phyloP scores from a whole-genome alignment of 2,888 invertebrate species.

The Xanthostigma xanthostigma region DNA sequence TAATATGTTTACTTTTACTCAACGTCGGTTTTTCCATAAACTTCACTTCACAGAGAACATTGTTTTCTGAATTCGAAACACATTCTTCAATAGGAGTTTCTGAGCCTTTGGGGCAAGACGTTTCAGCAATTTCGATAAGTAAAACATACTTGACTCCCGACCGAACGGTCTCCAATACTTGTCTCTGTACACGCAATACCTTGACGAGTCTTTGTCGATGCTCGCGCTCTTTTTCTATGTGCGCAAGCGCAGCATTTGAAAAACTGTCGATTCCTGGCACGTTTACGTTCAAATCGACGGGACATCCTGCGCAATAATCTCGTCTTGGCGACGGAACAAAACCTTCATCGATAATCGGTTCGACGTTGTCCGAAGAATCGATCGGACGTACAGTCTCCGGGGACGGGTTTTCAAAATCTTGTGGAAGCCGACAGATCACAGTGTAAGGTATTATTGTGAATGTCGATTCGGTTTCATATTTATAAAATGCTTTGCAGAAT shows the following conservation, averaged over 20 bases:
- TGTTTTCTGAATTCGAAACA: conserved; percentile 15
- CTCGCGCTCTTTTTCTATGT: conserved; percentile 25
- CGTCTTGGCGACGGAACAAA: conserved; percentile 25
- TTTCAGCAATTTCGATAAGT: conserved; percentile 33
- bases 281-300: conserved; percentile 32
- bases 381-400: too few species aligned
- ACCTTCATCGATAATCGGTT: too few species aligned
- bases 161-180: conserved; percentile 37
- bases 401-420: too few species aligned
- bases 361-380: too few species aligned
- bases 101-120: conserved; percentile 27
- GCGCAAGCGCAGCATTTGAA: conserved; percentile 32
- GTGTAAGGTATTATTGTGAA: too few species aligned
- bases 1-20: conserved; percentile 41
- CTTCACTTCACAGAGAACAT: conserved; percentile 39
- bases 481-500: too few species aligned
- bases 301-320: conserved; percentile 35
- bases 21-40: conserved; percentile 53
- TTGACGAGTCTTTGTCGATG: conserved; percentile 28
- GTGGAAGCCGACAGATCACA: too few species aligned
- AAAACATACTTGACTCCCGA: conserved; percentile 43
- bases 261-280: conserved; percentile 35
- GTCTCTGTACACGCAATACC: conserved; percentile 36
- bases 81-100: conserved; percentile 22
- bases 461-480: too few species aligned